Evolutionary conservation across 2,797 vertebrate species (phyloP).

Genomic region (Aeoliscus strigatus): DNA sequence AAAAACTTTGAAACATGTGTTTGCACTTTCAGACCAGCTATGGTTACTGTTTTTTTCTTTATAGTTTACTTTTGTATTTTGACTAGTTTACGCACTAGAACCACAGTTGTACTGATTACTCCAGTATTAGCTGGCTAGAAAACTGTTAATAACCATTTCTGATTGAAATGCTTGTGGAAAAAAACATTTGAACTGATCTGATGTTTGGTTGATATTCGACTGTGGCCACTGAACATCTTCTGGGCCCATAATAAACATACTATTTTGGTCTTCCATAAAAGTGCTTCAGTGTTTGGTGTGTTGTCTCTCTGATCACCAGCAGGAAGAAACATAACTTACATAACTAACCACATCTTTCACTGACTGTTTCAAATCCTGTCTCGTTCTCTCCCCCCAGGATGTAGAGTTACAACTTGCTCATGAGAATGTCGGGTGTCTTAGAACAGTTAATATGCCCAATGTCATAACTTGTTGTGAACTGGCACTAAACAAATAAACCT

Average conservation of each 20-base stretch:
- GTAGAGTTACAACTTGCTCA: too few species aligned
- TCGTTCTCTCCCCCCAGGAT: too few species aligned
- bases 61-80: constrained; percentile 54
- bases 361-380: too few species aligned
- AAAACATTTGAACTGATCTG: constrained; percentile 6
- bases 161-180: constrained; percentile 11
- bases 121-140: constrained; percentile 18
- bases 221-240: constrained; percentile 30
- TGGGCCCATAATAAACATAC: constrained; percentile 41
- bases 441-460: too few species aligned
- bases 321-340: too few species aligned
- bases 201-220: constrained; percentile 7
- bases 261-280: constrained; percentile 64
- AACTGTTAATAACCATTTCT: neutral
- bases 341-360: too few species aligned
- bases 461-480: too few species aligned
- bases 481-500: too few species aligned
- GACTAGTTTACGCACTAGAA: constrained; percentile 12
- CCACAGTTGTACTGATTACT: constrained; percentile 5
- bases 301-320: too few species aligned
- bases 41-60: constrained; percentile 57
- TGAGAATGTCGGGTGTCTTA: too few species aligned
- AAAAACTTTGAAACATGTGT: constrained; percentile 35
- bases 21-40: constrained; percentile 70
- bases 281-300: constrained; percentile 6